Conservation (phyloP, 1,140 invertebrate species). For the Ditylenchus dipsaci region DNA sequence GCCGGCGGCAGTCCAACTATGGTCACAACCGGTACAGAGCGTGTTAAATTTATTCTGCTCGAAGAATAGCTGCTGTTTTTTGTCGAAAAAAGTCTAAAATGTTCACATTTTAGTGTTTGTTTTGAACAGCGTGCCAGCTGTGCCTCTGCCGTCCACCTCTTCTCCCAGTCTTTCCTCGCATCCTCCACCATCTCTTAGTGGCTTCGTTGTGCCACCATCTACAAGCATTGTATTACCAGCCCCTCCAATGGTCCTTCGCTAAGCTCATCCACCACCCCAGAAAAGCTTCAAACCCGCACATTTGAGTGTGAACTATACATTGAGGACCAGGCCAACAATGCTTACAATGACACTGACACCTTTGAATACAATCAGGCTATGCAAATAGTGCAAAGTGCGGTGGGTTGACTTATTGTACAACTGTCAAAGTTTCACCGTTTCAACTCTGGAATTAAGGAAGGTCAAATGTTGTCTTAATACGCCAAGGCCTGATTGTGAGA, state of each 20-base stretch:
- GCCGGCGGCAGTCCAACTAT: no score
- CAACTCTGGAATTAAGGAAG: no score
- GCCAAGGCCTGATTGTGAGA: no score
- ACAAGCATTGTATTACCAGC: neutral
- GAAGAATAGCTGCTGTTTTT: no score
- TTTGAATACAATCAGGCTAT: constrained; percentile 20
- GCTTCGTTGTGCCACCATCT: neutral
- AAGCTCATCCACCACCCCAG: neutral
- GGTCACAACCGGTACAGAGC: no score
- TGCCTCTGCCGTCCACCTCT: neutral
- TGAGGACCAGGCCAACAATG: constrained; percentile 4
- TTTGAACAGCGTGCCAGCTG: neutral
- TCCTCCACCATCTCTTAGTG: neutral
- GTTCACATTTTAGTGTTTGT: neutral
- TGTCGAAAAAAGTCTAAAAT: no score
- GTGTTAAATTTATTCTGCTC: no score
- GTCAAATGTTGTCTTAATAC: no score
- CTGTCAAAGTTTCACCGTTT: no score
- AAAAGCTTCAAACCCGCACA: constrained; percentile 1
- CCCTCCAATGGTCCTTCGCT: neutral
- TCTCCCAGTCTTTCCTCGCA: neutral
- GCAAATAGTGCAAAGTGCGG: constrained; percentile 10
- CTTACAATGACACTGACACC: constrained; percentile 10
- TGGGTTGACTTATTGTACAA: neutral
- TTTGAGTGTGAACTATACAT: constrained; percentile 16